These are phyloP conservation scores for Ctenicera cuprea DNA, from an alignment of 2,888 invertebrate genomes.

Conservation along the genomic window DNA sequence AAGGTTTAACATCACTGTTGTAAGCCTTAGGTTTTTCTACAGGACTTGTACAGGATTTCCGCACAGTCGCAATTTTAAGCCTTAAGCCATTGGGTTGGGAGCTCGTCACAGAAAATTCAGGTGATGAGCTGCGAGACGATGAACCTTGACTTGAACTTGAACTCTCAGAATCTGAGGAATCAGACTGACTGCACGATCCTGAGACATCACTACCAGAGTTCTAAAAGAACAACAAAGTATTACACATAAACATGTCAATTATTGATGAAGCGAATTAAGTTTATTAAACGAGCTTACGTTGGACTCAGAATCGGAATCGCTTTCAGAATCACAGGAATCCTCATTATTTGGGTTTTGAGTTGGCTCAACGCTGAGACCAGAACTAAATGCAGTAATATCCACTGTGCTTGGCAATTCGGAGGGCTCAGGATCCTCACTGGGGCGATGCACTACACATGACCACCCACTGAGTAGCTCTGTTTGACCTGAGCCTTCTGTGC, in stretches of 20 bases:
- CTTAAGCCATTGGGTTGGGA: conserved; percentile 77
- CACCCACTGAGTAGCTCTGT: conserved; percentile 73
- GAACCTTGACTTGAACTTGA: conserved; percentile 70
- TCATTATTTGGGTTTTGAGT: conserved; percentile 61
- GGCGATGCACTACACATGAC: conserved; percentile 77
- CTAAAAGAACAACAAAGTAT: conserved; percentile 62
- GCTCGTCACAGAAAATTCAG: conserved; percentile 79
- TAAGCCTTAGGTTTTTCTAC: conserved; percentile 53
- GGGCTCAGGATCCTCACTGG: conserved; percentile 78
- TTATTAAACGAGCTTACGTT: conserved; percentile 64
- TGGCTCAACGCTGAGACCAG: conserved; percentile 68
- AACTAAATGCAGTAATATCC: conserved; percentile 80
- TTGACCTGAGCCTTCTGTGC: conserved; percentile 70
- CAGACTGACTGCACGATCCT: conserved; percentile 70
- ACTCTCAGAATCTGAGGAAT: conserved; percentile 70
- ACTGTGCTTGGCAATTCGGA: conserved; percentile 80
- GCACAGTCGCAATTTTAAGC: conserved; percentile 78
- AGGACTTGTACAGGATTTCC: conserved; percentile 72
- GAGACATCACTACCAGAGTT: conserved; percentile 73
- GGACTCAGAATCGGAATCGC: conserved; percentile 76
- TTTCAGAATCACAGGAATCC: conserved; percentile 74
- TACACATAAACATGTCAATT: too few relatives aligned
- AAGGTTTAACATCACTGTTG: conserved; percentile 44
- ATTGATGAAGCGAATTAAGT: not conserved
- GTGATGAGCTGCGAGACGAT: conserved; percentile 69